Evolutionary conservation across 1,140 invertebrate species (phyloP), one percentile per base, ranked within the genome.

Genomic region (Solenopsis fugax): DNA sequence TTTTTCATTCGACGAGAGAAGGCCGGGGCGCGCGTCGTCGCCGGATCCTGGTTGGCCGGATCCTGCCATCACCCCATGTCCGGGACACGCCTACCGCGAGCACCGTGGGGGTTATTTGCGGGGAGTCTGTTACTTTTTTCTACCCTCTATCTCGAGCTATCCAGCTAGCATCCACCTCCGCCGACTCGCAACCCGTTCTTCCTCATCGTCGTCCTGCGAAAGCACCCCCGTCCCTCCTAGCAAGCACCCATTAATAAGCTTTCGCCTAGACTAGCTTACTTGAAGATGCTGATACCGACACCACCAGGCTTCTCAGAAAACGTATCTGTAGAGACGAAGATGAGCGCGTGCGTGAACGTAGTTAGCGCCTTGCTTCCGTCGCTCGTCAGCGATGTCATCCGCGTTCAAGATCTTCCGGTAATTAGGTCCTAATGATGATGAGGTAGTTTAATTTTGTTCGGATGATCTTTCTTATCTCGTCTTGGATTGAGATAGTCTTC

Each of bases 121-220:
- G 93, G 89, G 89, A 93, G 93, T 94, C 91, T 92, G 90, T 93
- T 94, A 93, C 93, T 92, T 94, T 93, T 93, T 92, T 89, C 89
- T 90, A 90, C 86, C 86, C 85, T 84, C 84, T 86, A 69, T 67
- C 80, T 73, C 73, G 71, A 86, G 62, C 88, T 67, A 72, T 71
- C 84, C 73, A 84, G 73, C 89, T 41, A 56, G 75, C 78, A 84
- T 65, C 73, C 78, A 67, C 76, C 88, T 54, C 81, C 72, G 71
- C 45, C 75, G 34, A 75, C 75, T 75, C 77, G 72, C 71, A 82
- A 75, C 92, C 89, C 48, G 73, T 86, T 84, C 89, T 84, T 90
- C 85, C 87, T 82, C 77, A 60, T 58, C 81, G 41, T 86, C 50
- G 75, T 81, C 56, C 87, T 77, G 64, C 41, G 52, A 12, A 60